Base-by-base conservation (phyloP, 2,113 vertebrate species). In the Turnix velox region DNA sequence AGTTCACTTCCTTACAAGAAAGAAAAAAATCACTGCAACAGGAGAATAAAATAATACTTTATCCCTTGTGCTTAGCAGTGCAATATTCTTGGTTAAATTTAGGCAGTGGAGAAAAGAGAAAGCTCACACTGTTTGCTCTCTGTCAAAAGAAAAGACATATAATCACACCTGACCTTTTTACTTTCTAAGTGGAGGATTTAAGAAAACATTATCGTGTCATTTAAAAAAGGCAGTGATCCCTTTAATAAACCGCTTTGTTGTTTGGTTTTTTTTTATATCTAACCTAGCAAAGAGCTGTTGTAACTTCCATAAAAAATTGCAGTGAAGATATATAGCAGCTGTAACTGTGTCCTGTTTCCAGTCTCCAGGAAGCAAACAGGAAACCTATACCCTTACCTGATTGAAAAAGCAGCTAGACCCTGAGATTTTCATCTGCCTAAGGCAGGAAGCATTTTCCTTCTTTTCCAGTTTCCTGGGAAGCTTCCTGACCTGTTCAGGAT, bases 321-420 rank as follows among this genome's bases (percentile, higher is more conserved):
- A 81, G 54, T 5, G 6, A 48, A 67, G 54, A 78, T 10, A 65
- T 24, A 55, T 7, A 76, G 87, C 88, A 86, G 79, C 78, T 73
- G 42, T 54, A 75, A 75, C 39, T 15, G 4, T 46, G 69, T 81
- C 91, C 80, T 91, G 54, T 43, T 73, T 76, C 85, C 42, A 49
- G 76, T 37, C 71, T 48, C 42, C 1, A 0, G 22, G 39, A 94
- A 67, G 63, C 79, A 80, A 95, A 97, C 90, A 95, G 94, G 93
- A 97, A 97, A 88, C 10, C 49, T 31, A 48, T 72, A 83, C 3
- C 68, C 94, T 92, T 77, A 95, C 94, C 94, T 88, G 91, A 91
- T 52, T 62, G 52, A 93, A 95, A 95, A 94, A 90, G 48, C 91
- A 82, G 73, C 23, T 46, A 65, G 77, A 35, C 46, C n/a, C 58